Evolutionary conservation across 2,113 vertebrate genomes (phyloP).

Genomic region (Piaya cayana): DNA sequence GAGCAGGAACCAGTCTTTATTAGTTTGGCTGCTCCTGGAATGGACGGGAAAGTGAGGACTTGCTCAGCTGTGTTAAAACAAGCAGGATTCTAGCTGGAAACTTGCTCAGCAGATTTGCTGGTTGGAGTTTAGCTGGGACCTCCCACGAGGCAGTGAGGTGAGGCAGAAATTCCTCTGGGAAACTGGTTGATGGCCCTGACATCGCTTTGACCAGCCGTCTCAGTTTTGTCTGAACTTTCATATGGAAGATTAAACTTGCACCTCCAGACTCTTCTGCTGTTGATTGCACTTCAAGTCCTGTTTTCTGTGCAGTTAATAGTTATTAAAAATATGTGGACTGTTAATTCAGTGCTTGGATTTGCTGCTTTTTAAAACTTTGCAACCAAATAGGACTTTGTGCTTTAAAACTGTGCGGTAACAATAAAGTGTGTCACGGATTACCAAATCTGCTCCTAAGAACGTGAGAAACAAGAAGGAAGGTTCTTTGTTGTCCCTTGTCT

Average conservation of each 20-base stretch:
- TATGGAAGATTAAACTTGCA: not conserved
- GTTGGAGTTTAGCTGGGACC: not conserved
- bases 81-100: not conserved
- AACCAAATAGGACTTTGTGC: not conserved
- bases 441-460: too few relatives aligned
- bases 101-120: not conserved
- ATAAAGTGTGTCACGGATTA: not conserved
- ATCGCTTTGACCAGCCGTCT: not conserved
- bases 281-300: not conserved
- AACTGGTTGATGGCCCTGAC: not conserved
- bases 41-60: not conserved
- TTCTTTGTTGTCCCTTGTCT: slow-evolving; percentile 27
- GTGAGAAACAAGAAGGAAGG: not conserved
- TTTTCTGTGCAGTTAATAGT: not conserved
- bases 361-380: not conserved
- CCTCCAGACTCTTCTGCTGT: not conserved
- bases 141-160: not conserved
- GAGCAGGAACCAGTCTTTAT: not conserved
- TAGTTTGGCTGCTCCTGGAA: not conserved
- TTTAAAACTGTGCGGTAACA: not conserved
- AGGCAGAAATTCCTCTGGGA: not conserved
- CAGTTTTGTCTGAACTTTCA: not conserved
- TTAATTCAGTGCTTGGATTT: not conserved
- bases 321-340: not conserved
- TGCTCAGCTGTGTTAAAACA: not conserved